phyloP scores from a whole-genome alignment of 2,888 invertebrate species.

The Polydesmus complanatus region DNA sequence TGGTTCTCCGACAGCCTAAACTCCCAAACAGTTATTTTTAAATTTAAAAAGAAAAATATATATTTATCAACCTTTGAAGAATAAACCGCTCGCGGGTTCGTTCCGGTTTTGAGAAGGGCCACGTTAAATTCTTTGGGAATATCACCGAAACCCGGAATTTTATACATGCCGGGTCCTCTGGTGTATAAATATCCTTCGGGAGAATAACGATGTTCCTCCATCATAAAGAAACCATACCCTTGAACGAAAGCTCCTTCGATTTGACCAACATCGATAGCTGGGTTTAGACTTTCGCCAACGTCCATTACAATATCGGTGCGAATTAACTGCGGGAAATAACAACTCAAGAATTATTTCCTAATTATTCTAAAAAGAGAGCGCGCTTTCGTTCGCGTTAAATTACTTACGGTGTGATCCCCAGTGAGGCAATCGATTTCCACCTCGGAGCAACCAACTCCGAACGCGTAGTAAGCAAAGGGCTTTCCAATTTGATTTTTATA shows the following conservation, averaged over 20 bases:
- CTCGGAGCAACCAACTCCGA: conserved; percentile 70
- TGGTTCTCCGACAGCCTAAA: conserved; percentile 86
- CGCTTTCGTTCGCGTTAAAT: not conserved
- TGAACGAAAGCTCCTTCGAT: conserved; percentile 90
- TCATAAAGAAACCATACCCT: conserved; percentile 80
- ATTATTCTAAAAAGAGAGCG: not conserved
- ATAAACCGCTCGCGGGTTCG: conserved; percentile 80
- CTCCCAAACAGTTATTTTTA: not conserved
- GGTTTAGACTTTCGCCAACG: conserved; percentile 84
- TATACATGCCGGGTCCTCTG: conserved; percentile 83
- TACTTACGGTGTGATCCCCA: conserved; percentile 65
- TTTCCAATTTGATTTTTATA: conserved; percentile 54
- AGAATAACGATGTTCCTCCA: conserved; percentile 79
- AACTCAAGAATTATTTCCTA: not conserved
- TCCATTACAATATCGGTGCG: conserved; percentile 94
- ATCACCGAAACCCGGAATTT: conserved; percentile 82
- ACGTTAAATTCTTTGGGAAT: conserved; percentile 88
- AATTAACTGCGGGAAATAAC: conserved; percentile 42
- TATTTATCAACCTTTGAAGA: conserved; percentile 65
- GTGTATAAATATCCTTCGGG: conserved; percentile 67
- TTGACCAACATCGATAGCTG: conserved; percentile 92
- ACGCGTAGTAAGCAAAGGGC: conserved; percentile 71
- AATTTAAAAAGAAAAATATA: not conserved
- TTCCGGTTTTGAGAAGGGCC: conserved; percentile 71
- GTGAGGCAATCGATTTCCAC: conserved; percentile 89